Conservation (phyloP, 1,140 invertebrate species). For the Berghia stephanieae region DNA sequence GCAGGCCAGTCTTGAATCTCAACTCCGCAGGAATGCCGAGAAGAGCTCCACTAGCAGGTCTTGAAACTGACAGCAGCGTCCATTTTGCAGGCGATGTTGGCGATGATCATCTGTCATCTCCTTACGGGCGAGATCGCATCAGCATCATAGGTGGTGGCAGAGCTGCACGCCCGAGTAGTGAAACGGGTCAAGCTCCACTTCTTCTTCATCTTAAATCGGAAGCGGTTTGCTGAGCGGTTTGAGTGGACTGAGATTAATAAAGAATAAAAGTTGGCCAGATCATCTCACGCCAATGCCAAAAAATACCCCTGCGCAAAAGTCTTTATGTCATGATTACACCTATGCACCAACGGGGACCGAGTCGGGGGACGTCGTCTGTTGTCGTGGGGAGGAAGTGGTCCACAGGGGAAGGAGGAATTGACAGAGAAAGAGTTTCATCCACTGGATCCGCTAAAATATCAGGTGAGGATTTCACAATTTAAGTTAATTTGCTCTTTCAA, state of each 20-base stretch:
- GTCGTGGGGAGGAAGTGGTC: too few relatives aligned
- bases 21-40: slow-evolving; percentile 3
- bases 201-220: too few relatives aligned
- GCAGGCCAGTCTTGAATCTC: neutral
- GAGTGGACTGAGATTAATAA: slow-evolving; percentile 20
- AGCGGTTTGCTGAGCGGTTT: slow-evolving; percentile 12
- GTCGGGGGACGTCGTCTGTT: neutral
- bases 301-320: slow-evolving; percentile 14
- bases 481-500: too few relatives aligned
- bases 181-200: too few relatives aligned
- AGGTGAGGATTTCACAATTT: too few relatives aligned
- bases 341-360: too few relatives aligned
- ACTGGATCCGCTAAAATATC: neutral
- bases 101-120: neutral
- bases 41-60: slow-evolving; percentile 21
- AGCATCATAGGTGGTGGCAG: neutral
- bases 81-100: too few relatives aligned
- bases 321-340: neutral
- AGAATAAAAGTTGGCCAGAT: slow-evolving; percentile 25
- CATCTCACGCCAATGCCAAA: slow-evolving; percentile 25
- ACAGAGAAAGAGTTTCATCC: neutral
- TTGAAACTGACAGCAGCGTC: slow-evolving; percentile 28
- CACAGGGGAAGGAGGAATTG: neutral
- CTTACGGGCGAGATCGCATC: neutral
- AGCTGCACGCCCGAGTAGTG: neutral